Conservation (phyloP, 2,888 invertebrate genomes). For the Ophion slaviceki region DNA sequence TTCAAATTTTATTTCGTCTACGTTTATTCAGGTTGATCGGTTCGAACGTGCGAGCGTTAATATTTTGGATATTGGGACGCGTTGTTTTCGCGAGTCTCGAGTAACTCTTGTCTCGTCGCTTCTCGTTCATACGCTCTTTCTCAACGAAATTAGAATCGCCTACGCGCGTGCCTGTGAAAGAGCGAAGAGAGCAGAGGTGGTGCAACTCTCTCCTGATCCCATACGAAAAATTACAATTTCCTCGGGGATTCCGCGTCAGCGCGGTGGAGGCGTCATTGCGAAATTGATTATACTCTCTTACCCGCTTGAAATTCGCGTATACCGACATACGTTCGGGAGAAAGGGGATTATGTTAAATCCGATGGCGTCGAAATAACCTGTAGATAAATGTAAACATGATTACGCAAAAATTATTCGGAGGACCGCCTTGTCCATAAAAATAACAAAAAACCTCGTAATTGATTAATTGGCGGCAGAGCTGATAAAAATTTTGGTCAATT, state of each 20-base stretch:
- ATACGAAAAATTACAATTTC: slow-evolving; percentile 42
- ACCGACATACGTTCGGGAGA: not conserved
- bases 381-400: too few species aligned
- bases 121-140: slow-evolving; percentile 55
- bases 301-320: not conserved
- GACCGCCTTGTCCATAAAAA: too few species aligned
- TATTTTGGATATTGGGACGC: slow-evolving; percentile 19
- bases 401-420: too few species aligned
- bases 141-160: slow-evolving; percentile 66
- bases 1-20: not conserved
- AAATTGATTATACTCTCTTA: slow-evolving; percentile 35
- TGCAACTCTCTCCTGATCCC: slow-evolving; percentile 16
- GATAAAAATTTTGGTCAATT: too few species aligned
- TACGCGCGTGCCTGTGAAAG: slow-evolving; percentile 36
- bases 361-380: not conserved
- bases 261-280: slow-evolving; percentile 45
- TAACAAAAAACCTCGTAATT: too few species aligned
- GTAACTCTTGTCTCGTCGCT: slow-evolving; percentile 31
- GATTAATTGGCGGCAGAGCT: too few species aligned
- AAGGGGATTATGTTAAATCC: too few species aligned
- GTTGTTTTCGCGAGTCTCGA: slow-evolving; percentile 46
- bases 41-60: not conserved
- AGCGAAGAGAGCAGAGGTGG: slow-evolving; percentile 16
- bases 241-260: slow-evolving; percentile 16
- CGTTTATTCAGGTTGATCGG: slow-evolving; percentile 1